These are phyloP conservation scores for Florisuga fusca DNA, from an alignment of 2,797 vertebrate species.

Conservation along the genomic window DNA sequence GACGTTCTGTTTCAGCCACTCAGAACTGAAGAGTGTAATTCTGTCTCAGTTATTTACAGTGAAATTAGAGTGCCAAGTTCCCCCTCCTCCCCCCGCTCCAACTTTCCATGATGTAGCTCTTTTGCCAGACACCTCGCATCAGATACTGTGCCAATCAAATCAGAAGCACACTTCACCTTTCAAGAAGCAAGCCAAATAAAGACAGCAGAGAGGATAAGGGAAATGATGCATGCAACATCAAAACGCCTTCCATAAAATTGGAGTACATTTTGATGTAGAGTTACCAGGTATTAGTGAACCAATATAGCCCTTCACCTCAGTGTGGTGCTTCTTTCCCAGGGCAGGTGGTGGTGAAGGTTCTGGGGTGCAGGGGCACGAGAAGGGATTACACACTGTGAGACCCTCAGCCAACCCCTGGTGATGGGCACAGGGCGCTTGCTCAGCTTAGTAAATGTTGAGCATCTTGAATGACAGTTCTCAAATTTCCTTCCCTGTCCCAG, in stretches of 20 bases:
- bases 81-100: background rate
- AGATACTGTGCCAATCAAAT: background rate
- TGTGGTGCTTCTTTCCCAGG: background rate
- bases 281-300: background rate
- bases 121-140: background rate
- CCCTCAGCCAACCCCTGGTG: accelerated
- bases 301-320: background rate
- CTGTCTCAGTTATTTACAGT: background rate
- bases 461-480: background rate
- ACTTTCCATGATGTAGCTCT: background rate
- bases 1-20: background rate
- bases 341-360: too few species aligned
- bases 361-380: background rate
- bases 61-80: background rate
- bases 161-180: background rate
- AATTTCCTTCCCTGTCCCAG: background rate
- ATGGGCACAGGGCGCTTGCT: background rate
- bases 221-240: background rate
- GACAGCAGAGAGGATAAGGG: background rate
- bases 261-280: background rate
- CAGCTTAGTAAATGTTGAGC: background rate
- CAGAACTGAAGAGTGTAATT: conserved; percentile 2
- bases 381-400: background rate
- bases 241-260: background rate
- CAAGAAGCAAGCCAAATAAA: background rate